Percentiles rank a stretch among this genome's conserved stretches.
phyloP scores from a whole-genome alignment of 2,113 vertebrate species.

The Solea solea region DNA sequence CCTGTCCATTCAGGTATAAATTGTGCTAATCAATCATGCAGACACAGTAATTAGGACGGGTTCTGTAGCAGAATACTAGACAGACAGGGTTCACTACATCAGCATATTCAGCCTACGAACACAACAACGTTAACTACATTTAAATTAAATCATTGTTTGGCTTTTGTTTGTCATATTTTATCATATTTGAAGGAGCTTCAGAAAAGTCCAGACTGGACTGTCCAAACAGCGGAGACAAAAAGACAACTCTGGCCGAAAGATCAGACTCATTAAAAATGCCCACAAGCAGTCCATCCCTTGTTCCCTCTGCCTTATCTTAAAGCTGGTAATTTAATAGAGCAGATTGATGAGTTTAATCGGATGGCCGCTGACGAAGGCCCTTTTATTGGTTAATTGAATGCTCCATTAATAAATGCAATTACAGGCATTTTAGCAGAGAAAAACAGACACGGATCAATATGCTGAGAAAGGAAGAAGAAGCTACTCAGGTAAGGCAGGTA shows the following conservation, averaged over 20 bases:
- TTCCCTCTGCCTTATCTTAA: conserved; percentile 37
- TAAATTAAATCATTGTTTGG: conserved; percentile 6
- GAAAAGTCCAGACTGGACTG: not conserved
- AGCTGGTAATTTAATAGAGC: conserved; percentile 65
- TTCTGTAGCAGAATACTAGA: conserved; percentile 40
- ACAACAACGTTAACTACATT: conserved; percentile 16
- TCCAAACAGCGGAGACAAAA: conserved; percentile 4
- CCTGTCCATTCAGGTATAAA: conserved; percentile 57
- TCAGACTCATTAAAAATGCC: conserved; percentile 50
- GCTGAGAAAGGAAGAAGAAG: not conserved
- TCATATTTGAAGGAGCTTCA: not conserved
- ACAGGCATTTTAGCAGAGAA: conserved; percentile 51
- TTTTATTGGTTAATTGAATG: conserved; percentile 75
- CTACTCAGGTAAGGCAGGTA: conserved; percentile 13
- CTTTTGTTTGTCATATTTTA: conserved; percentile 7
- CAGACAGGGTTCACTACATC: conserved; percentile 11
- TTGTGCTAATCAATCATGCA: conserved; percentile 65
- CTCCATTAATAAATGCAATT: conserved; percentile 73
- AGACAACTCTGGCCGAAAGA: conserved; percentile 56
- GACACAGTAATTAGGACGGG: conserved; percentile 54
- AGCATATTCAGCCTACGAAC: conserved; percentile 12
- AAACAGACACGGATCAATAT: conserved; percentile 57
- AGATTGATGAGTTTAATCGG: conserved; percentile 77
- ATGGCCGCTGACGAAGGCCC: conserved; percentile 51
- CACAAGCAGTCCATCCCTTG: conserved; percentile 21